phyloP scores from a whole-genome alignment of 2,113 vertebrate species.

The Leptodactylus fuscus region DNA sequence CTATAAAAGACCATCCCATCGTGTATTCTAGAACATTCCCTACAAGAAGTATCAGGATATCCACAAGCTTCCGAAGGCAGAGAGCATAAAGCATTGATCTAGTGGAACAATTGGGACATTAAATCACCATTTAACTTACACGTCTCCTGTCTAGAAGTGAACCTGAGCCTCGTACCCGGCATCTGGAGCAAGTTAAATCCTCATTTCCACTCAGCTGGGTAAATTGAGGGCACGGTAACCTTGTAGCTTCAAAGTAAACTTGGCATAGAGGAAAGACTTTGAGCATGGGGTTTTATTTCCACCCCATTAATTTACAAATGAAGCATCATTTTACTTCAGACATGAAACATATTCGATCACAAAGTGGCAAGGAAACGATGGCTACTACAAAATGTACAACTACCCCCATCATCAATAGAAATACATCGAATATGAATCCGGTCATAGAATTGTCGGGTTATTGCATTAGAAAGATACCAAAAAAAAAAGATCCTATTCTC shows the following conservation, averaged over 20 bases:
- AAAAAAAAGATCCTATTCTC: no score
- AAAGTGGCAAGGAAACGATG: slow-evolving; percentile 10
- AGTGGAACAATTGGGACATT: slow-evolving; percentile 14
- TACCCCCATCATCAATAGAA: background rate
- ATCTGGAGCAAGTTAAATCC: slow-evolving; percentile 37
- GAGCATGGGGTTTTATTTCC: background rate
- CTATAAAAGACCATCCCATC: background rate
- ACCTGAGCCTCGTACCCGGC: background rate
- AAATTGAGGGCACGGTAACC: slow-evolving; percentile 25
- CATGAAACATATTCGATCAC: background rate
- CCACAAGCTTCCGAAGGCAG: background rate
- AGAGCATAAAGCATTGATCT: background rate
- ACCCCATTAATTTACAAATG: slow-evolving; percentile 42
- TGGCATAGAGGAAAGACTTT: slow-evolving; percentile 13
- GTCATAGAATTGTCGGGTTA: no score
- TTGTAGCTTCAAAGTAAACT: slow-evolving; percentile 30
- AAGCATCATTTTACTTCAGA: slow-evolving; percentile 35
- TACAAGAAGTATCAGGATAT: background rate
- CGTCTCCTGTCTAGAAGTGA: background rate
- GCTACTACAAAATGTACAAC: background rate
- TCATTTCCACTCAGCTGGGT: slow-evolving; percentile 29
- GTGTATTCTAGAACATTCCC: background rate
- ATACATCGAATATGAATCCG: no score
- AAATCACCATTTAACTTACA: slow-evolving; percentile 25
- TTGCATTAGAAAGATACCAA: no score